Percentiles rank a stretch among this genome's conserved stretches.
These are phyloP conservation scores for Scolopax bukidnonensis DNA, from an alignment of 2,797 vertebrate species.

Conservation along the genomic window DNA sequence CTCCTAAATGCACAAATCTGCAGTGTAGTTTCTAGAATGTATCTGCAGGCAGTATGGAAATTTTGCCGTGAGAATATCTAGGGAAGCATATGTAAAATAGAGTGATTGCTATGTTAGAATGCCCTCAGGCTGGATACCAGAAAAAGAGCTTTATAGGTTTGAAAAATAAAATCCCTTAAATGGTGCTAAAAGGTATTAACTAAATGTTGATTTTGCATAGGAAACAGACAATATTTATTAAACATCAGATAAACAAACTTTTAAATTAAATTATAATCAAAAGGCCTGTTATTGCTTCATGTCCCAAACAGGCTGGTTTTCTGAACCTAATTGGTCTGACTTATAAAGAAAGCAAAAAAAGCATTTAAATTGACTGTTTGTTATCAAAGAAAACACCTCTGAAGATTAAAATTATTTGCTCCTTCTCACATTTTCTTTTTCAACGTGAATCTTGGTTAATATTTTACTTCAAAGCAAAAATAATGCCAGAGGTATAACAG, in stretches of 20 bases:
- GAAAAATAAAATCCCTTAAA: not conserved
- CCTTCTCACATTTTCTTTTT: not conserved
- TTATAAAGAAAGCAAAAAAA: not conserved
- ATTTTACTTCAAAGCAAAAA: not conserved
- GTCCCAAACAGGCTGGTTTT: not conserved
- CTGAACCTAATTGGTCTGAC: not conserved
- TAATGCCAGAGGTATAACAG: not conserved
- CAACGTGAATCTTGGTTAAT: not conserved
- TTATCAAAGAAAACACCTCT: not conserved
- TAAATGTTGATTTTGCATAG: not conserved
- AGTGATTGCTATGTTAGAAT: not conserved
- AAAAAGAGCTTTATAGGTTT: not conserved
- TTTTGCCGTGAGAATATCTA: not conserved
- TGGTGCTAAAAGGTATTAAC: not conserved
- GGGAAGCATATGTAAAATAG: not conserved
- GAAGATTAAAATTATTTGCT: not conserved
- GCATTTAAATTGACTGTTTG: not conserved
- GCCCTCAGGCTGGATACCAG: not conserved
- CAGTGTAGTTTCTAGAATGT: not conserved
- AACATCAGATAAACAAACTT: not conserved
- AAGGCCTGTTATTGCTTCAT: not conserved
- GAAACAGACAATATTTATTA: not conserved
- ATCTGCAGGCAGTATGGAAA: not conserved
- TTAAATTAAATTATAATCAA: not conserved
- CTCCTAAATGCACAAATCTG: not conserved